Evolutionary conservation across 2,113 vertebrate genomes (phyloP), one percentile per base, ranked within the genome.

Genomic region (Erythrocercus mccallii): DNA sequence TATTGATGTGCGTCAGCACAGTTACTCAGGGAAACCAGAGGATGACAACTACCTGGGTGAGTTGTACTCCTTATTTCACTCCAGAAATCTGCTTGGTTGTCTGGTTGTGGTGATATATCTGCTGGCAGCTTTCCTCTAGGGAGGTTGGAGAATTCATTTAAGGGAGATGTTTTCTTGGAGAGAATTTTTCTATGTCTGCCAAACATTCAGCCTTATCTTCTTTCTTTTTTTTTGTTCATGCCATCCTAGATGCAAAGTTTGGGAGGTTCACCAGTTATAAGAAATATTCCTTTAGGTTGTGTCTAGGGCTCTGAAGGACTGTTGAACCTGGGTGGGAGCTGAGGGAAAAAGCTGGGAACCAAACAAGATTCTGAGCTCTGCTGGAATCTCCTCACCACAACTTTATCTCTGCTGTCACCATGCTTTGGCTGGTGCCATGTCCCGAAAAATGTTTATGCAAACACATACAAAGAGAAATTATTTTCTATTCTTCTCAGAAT

Each of bases 31-130:
- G 98, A 99, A 99, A 94, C 98, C 99, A 62, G 99, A 99, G 81
- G 99, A 99, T 96, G 99, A 99, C 97, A 99, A 99, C 98, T 99
- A 99, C 97, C 98, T 99, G 97, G 99, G 99, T 99, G 97, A 99
- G 99, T 96, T 45, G 40, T 54, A 17, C 21, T 22, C 11, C 7
- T 40, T 50, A 16, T 64, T 70, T 65, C 50, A 17, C 7, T 68
- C 24, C 78, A 58, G 69, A 72, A 22, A 51, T 35, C 47, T 64
- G 14, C 53, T 72, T 72, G 61, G 35, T 31, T 92, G 48, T 31
- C 54, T 74, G 76, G 22, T 48, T 42, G 24, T 47, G 61, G 21
- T 44, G 35, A 60, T 74, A 8, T 1, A 64, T 80, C 50, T 57
- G 4, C 38, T 65, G 87, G 42, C 58, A 77, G 44, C 61, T 71